These are phyloP conservation scores for Hippotragus niger DNA, from an alignment of 2,113 vertebrate genomes.

Conservation along the genomic window DNA sequence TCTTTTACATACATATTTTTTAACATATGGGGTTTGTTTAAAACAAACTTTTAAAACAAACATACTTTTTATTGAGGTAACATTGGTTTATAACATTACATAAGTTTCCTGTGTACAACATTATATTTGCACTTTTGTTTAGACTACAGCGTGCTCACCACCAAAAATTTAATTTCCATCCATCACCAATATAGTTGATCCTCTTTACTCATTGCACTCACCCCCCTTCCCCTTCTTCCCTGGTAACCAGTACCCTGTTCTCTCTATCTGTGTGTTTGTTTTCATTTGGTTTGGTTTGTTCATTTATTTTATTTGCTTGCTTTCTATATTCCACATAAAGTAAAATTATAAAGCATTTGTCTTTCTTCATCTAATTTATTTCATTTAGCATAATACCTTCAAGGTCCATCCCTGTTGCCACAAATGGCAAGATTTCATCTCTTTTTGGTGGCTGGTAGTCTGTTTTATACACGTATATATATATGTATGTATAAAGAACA, in stretches of 20 bases:
- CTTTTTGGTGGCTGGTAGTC: neutral
- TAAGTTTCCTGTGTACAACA: neutral
- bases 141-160: neutral
- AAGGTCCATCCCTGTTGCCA: neutral
- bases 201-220: neutral
- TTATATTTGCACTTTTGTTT: neutral
- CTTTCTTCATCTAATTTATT: neutral
- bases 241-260: neutral
- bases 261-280: neutral
- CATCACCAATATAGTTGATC: neutral
- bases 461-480: neutral
- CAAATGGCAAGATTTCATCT: neutral
- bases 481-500: neutral
- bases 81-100: neutral
- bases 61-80: neutral
- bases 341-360: neutral
- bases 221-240: neutral
- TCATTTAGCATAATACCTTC: neutral
- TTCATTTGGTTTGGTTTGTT: neutral
- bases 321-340: neutral
- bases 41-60: neutral
- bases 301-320: neutral
- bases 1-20: neutral
- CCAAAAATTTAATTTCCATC: neutral
- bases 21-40: neutral